Conservation (phyloP, 2,113 vertebrate species). For the Oncorhynchus clarkii region DNA sequence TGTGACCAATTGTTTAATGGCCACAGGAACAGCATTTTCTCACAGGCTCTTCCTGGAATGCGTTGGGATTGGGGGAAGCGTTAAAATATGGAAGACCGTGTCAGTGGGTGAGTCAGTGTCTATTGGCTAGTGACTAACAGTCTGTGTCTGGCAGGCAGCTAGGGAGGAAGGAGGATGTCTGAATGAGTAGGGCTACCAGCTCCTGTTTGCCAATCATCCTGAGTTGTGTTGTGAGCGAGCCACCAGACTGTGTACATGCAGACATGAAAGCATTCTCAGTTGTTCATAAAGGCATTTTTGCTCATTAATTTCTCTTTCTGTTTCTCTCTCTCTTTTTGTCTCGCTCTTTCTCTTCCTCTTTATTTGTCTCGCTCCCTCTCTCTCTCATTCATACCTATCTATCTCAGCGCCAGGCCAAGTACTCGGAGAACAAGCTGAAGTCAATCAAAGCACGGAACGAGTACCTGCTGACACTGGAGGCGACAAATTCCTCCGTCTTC, state of each 20-base stretch:
- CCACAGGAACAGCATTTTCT: conserved; percentile 28
- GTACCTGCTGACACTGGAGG: conserved; percentile 96
- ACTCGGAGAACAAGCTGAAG: conserved; percentile 98
- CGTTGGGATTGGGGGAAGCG: conserved; percentile 32
- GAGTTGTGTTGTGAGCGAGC: conserved; percentile 9
- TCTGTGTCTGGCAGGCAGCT: conserved; percentile 21
- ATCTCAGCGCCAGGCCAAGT: conserved; percentile 94
- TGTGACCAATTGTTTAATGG: conserved; percentile 45
- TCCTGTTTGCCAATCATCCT: conserved; percentile 30
- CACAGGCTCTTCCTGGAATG: conserved; percentile 41
- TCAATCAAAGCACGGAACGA: conserved; percentile 98
- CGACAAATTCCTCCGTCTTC: conserved; percentile 94
- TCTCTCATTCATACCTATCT: conserved; percentile 2
- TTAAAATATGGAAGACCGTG: conserved; percentile 38
- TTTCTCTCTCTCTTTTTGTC: conserved; percentile 25
- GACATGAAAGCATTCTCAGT: conserved; percentile 16
- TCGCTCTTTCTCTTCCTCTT: conserved; percentile 31
- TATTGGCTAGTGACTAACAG: conserved; percentile 39
- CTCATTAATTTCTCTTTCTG: background rate
- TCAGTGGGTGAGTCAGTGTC: conserved; percentile 53
- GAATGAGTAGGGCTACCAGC: conserved; percentile 11
- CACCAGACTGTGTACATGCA: conserved; percentile 17
- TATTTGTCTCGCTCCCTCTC: conserved; percentile 27
- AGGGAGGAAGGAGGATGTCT: conserved; percentile 31
- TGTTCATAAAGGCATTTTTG: conserved; percentile 33